Percentiles rank a stretch among this genome's conserved stretches.
These are phyloP conservation scores for Leptopilina myrica DNA, from an alignment of 2,888 invertebrate species.

Conservation along the genomic window DNA sequence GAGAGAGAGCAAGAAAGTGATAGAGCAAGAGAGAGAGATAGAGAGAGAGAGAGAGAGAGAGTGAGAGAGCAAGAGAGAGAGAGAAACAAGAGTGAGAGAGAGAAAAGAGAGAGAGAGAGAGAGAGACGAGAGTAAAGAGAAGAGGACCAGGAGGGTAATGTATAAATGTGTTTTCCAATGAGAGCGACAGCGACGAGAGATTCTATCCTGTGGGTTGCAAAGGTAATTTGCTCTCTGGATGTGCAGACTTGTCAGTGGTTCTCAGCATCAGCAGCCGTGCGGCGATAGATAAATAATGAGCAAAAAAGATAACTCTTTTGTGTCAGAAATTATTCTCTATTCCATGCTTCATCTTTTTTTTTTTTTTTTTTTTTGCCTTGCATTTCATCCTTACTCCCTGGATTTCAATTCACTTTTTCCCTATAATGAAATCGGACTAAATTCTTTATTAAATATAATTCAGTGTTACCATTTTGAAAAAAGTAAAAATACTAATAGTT, in stretches of 20 bases:
- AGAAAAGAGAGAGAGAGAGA: slow-evolving; percentile 48
- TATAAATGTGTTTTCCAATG: slow-evolving; percentile 37
- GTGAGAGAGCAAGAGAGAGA: slow-evolving; percentile 49
- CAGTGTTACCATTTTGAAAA: no score
- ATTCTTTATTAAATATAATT: no score
- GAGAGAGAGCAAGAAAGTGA: slow-evolving; percentile 44
- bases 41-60: slow-evolving; percentile 45
- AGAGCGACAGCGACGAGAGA: slow-evolving; percentile 48
- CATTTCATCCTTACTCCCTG: no score
- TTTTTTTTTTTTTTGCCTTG: no score
- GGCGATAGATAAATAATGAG: not conserved
- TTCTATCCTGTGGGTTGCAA: slow-evolving; percentile 65
- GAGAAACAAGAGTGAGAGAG: slow-evolving; percentile 46
- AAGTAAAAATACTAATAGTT: no score
- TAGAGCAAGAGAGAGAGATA: slow-evolving; percentile 49
- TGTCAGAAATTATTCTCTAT: not conserved
- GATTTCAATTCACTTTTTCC: no score
- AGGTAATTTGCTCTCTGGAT: slow-evolving; percentile 69
- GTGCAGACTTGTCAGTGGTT: slow-evolving; percentile 69
- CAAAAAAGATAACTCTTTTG: not conserved
- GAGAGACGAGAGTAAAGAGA: slow-evolving; percentile 46
- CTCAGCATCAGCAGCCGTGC: slow-evolving; percentile 54
- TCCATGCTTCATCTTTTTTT: no score
- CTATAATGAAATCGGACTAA: no score
- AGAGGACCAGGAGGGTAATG: slow-evolving; percentile 50